Evolutionary conservation across 35 echinoderm and acorn worm species (phyloP).

Genomic region (Anneissia japonica): DNA sequence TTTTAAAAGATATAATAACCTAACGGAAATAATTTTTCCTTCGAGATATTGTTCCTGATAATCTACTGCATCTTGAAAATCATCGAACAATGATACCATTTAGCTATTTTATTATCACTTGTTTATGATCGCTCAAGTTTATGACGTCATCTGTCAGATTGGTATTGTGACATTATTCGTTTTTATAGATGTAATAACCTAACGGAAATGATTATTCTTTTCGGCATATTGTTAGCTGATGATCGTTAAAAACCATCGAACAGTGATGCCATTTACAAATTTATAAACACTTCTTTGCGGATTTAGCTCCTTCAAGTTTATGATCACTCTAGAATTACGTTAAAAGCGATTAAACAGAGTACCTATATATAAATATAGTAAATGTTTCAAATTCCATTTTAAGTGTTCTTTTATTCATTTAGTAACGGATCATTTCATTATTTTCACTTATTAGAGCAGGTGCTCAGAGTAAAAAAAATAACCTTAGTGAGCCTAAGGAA

Average conservation of each 20-base stretch:
- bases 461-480: not conserved
- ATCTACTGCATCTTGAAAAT: too few species aligned
- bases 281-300: too few species aligned
- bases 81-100: not conserved
- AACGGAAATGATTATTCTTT: too few species aligned
- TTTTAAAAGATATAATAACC: too few species aligned
- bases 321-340: not conserved
- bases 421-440: not conserved
- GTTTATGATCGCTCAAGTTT: not conserved
- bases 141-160: too few species aligned
- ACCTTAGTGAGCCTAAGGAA: not conserved
- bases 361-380: not conserved
- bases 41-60: too few species aligned
- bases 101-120: too few species aligned
- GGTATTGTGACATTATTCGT: too few species aligned
- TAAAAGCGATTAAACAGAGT: not conserved
- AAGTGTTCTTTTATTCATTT: not conserved
- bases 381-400: not conserved
- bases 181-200: too few species aligned
- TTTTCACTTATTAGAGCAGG: not conserved
- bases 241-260: not conserved
- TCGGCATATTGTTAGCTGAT: too few species aligned
- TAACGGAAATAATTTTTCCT: too few species aligned
- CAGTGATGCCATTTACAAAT: not conserved
- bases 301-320: not conserved